Conservation (phyloP, 2,888 invertebrate species). For the Diachrysia chrysitis region DNA sequence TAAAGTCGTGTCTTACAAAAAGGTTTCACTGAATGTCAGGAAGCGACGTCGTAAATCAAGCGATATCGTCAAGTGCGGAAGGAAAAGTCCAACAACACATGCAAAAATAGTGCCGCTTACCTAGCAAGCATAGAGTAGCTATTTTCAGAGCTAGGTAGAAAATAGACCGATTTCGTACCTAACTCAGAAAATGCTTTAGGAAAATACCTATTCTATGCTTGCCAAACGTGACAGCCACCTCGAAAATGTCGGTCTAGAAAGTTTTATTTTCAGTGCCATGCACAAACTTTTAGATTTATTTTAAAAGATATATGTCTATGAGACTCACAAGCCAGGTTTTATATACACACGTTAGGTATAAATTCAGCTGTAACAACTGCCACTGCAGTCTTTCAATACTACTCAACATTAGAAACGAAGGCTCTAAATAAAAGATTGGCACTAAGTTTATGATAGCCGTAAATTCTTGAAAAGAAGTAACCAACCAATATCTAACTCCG, state of each 20-base stretch:
- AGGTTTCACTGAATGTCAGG: constrained; percentile 67
- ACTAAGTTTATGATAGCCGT: constrained; percentile 37
- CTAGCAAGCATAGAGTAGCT: too few relatives aligned
- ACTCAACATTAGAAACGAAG: background rate
- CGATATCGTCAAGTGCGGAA: constrained; percentile 71
- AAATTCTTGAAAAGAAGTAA: constrained; percentile 34
- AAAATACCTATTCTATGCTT: background rate
- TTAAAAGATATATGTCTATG: background rate
- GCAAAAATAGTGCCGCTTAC: constrained; percentile 66
- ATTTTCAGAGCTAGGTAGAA: too few relatives aligned
- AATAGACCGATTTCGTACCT: constrained; percentile 26
- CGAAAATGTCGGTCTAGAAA: constrained; percentile 4
- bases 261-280: constrained; percentile 2
- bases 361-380: background rate
- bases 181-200: too few relatives aligned
- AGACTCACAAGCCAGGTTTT: background rate
- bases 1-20: constrained; percentile 62
- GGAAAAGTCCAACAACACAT: constrained; percentile 64
- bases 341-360: background rate
- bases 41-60: constrained; percentile 75
- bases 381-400: background rate
- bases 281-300: background rate
- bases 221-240: constrained; percentile 1
- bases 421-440: constrained; percentile 14
- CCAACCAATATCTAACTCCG: constrained; percentile 15